Conservation (phyloP, 92 coral and sea anemone species). For the Parazoanthus darwini region DNA sequence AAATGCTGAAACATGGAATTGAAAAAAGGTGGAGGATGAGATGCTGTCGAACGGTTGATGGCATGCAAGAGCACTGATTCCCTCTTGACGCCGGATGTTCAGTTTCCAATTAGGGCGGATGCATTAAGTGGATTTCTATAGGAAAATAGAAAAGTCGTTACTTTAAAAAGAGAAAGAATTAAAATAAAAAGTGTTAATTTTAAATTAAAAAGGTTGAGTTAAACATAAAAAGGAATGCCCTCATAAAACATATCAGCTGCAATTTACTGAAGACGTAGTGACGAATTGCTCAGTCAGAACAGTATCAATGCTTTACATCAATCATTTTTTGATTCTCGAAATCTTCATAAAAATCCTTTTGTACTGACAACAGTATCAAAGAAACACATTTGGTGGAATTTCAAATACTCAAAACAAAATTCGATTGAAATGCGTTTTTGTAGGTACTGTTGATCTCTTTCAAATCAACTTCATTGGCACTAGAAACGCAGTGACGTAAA, state of each 20-base stretch:
- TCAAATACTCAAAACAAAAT: no score
- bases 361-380: background rate
- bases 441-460: background rate
- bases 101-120: background rate
- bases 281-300: no score
- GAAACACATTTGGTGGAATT: background rate
- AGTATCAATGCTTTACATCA: no score
- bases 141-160: conserved; percentile 11
- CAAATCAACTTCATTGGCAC: background rate
- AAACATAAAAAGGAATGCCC: background rate
- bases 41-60: conserved; percentile 9
- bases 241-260: background rate
- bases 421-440: background rate
- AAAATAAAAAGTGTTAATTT: background rate
- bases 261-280: background rate
- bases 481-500: no score
- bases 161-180: background rate
- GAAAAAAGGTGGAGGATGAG: background rate
- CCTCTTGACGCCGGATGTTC: conserved; percentile 28
- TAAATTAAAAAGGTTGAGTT: background rate
- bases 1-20: background rate
- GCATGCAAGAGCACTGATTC: conserved; percentile 27
- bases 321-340: no score
- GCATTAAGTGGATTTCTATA: conserved; percentile 8
- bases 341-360: no score